Base-by-base conservation (phyloP, 2,797 vertebrate genomes). In the Menidia menidia region DNA sequence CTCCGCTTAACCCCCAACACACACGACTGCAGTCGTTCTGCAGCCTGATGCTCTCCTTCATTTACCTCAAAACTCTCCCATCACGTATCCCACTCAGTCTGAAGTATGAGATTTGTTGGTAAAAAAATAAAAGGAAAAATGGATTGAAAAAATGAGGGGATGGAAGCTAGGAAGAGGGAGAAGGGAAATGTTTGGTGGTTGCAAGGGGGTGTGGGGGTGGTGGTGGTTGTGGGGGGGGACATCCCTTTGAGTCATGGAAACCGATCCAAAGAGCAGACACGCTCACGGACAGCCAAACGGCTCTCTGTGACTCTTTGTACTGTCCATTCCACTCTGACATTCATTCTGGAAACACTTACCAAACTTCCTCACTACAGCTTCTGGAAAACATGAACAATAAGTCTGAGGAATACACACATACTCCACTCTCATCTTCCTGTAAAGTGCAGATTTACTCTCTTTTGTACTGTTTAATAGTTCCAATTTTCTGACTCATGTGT, bases 241-340 rank as follows among this genome's bases (percentile, higher is more conserved):
- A 91, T 88, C 78, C 92, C 86, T 85, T 78, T 87, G 85, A 85
- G 82, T 91, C 88, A 92, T 91, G 90, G 90, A 93, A 92, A 90
- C 67, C 32, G 64, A 68, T 85, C 77, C 83, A 85, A 64, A 76
- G 57, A 77, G 69, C 74, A 80, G 35, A 39, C 35, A 39, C 10
- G 35, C 6, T 39, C 35, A 39, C 35, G 6, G 73, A 82, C 77
- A 43, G 65, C 71, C 71, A 66, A 76, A 64, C 71, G 62, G 64
- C 31, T 50, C 59, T 81, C 30, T 73, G 70, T 71, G 71, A 77
- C 54, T 71, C 64, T 75, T 53, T 76, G 80, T 75, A 44, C 72
- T 77, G 77, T 83, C 63, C 58, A 25, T 25, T 25, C 25, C 25
- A 1, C 25, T 25, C 25, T 25, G 72, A 70, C 77, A 69, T 72